A percentile compares a stretch with the other conserved stretches of the same genome.
These are phyloP conservation scores for Scaptomyza hsui DNA, from an alignment of 1,140 invertebrate genomes.

Conservation along the genomic window DNA sequence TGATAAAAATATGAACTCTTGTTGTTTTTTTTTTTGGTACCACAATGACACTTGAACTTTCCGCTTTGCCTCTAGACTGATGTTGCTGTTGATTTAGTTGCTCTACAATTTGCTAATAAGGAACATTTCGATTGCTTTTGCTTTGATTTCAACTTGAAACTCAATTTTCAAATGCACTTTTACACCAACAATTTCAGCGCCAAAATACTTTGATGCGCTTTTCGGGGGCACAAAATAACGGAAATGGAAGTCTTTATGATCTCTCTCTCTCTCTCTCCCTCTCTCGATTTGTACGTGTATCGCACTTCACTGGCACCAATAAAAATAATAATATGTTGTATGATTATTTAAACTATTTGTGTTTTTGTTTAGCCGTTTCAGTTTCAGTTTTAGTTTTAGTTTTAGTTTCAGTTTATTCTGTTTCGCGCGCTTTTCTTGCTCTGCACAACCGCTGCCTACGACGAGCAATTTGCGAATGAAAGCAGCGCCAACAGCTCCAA, in stretches of 20 bases:
- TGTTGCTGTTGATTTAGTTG: constrained; percentile 35
- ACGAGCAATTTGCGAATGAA: constrained; percentile 84
- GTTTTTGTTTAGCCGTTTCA: constrained; percentile 45
- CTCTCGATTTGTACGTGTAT: constrained; percentile 13
- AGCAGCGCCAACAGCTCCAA: constrained; percentile 56
- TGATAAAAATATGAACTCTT: constrained; percentile 51
- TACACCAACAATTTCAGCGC: constrained; percentile 45
- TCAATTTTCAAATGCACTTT: constrained; percentile 45
- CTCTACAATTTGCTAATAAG: constrained; percentile 81
- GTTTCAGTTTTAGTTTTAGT: constrained; percentile 28
- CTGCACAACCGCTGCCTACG: constrained; percentile 78
- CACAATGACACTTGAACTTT: constrained; percentile 78
- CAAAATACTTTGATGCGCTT: constrained; percentile 32
- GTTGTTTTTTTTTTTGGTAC: constrained; percentile 70
- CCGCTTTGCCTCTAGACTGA: constrained; percentile 19
- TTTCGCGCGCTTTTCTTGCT: constrained; percentile 76
- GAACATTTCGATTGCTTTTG: constrained; percentile 69
- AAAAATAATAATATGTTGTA: constrained; percentile 47
- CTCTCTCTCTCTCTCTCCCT: constrained; percentile 38
- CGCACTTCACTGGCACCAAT: constrained; percentile 71
- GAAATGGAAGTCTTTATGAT: constrained; percentile 39
- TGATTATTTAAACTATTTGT: constrained; percentile 53
- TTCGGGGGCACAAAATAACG: constrained; percentile 9
- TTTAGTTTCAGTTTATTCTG: constrained; percentile 17
- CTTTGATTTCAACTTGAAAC: constrained; percentile 34